Evolutionary conservation across 2,797 vertebrate species (phyloP), one percentile per base, ranked within the genome.

Genomic region (Tragelaphus oryx): DNA sequence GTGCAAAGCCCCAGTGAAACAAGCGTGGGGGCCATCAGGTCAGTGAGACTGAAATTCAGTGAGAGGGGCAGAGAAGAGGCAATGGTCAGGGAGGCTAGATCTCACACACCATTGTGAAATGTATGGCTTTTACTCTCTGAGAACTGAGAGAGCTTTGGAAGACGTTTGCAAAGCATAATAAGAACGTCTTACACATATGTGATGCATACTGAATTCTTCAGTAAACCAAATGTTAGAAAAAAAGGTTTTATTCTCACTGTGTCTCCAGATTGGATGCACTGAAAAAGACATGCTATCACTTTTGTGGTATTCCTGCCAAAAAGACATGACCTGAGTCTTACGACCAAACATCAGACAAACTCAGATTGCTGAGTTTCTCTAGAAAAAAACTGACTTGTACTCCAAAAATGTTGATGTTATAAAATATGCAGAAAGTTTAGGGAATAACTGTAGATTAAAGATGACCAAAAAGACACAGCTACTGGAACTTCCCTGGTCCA

Each of bases 41-140:
- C 54, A 4, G 14, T 0, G 0, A 28, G 20, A 10, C 89, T 48
- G 79, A 41, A 54, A 26, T 0, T 0, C 71, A 26, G 26, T 4
- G 33, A 82, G 37, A 46, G 11, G 30, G 37, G 12, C 78, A 55
- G 28, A 54, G 30, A 6, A 33, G 8, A 3, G 6, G 50, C 4
- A 12, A 20, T 6, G 7, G 37, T 46, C 16, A 2, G 20, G 55
- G n/a, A 4, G 20, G 20, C 2, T 8, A 8, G 52, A 22, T 78
- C 46, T 10, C 2, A 0, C 0, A 12, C 55, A 59, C n/a, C 41
- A 6, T 2, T 8, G 14, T 44, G 5, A 54, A 55, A 24, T 10
- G 4, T 1, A 3, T 11, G 28, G 41, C 20, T 81, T 87, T 50
- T 8, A 5, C 28, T 68, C 16, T 26, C 48, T 28, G 0, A 8